phyloP scores from a whole-genome alignment of 2,113 vertebrate genomes.

The Grammomys surdaster region DNA sequence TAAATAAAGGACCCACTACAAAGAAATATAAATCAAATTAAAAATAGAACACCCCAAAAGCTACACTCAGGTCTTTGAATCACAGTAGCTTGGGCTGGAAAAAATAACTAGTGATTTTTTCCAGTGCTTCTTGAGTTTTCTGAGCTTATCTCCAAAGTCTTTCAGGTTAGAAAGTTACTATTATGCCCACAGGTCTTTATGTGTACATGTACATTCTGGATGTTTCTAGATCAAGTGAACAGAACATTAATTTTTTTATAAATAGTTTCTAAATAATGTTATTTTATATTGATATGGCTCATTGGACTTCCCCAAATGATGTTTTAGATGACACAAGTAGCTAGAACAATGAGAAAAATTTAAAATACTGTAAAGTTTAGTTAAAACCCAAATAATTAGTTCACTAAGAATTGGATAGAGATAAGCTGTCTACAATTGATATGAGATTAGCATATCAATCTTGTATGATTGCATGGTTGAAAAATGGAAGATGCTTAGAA shows the following conservation, averaged over 20 bases:
- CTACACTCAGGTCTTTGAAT: accelerated
- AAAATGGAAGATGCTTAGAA: not conserved
- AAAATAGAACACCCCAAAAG: not conserved
- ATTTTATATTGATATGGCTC: not conserved
- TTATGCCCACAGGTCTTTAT: not conserved
- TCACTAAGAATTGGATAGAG: not conserved
- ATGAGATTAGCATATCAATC: not conserved
- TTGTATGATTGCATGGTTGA: not conserved
- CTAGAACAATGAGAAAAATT: not conserved
- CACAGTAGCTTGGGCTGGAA: not conserved
- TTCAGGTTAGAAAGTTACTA: not conserved
- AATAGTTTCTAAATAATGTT: not conserved
- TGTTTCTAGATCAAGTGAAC: not conserved
- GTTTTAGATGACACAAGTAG: not conserved
- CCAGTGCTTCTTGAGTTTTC: not conserved
- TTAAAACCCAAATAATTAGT: not conserved
- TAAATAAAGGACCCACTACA: not conserved
- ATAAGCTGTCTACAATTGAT: not conserved
- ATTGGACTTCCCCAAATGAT: not conserved
- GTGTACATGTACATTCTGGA: not conserved
- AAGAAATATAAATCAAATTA: not conserved
- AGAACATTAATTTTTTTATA: not conserved
- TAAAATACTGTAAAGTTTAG: not conserved
- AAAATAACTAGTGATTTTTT: too few relatives aligned
- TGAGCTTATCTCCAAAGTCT: not conserved